A percentile compares a stretch with the other conserved stretches of the same genome.
Conservation (phyloP, 2,888 invertebrate species). For the Netelia melanura region DNA sequence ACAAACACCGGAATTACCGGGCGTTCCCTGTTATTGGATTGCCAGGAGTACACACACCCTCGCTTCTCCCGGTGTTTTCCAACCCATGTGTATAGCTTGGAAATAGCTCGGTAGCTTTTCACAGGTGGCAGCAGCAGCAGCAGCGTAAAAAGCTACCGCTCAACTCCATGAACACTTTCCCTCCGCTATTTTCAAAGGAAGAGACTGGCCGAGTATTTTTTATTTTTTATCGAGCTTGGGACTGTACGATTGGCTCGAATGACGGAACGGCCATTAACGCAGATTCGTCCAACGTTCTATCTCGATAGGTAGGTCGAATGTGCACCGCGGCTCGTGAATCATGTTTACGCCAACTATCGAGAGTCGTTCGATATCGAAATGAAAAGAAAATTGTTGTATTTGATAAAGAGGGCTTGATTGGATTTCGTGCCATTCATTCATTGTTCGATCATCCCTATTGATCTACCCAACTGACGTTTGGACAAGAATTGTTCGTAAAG, state of each 20-base stretch:
- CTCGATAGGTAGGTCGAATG: neutral
- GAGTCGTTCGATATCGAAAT: no score
- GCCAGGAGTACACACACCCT: slow-evolving; percentile 3
- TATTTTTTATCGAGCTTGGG: neutral
- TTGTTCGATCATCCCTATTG: no score
- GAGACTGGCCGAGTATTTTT: neutral
- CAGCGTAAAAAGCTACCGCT: neutral
- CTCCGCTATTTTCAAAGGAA: neutral
- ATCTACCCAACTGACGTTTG: no score
- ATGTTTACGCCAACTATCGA: no score
- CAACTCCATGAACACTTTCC: neutral
- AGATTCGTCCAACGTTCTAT: neutral
- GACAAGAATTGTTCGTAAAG: no score
- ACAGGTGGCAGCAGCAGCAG: neutral
- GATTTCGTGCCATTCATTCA: no score
- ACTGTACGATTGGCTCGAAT: neutral
- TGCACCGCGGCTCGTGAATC: no score
- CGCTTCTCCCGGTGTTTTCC: slow-evolving; percentile 25
- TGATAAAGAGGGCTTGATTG: no score
- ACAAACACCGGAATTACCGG: slow-evolving; percentile 68
- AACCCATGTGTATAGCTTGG: neutral
- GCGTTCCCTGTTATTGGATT: slow-evolving; percentile 50
- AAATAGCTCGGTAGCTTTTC: slow-evolving; percentile 14
- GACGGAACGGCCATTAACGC: neutral
- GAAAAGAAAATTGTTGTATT: no score